Evolutionary conservation across 1,140 invertebrate genomes (phyloP).

Genomic region (Odontomachus brunneus): DNA sequence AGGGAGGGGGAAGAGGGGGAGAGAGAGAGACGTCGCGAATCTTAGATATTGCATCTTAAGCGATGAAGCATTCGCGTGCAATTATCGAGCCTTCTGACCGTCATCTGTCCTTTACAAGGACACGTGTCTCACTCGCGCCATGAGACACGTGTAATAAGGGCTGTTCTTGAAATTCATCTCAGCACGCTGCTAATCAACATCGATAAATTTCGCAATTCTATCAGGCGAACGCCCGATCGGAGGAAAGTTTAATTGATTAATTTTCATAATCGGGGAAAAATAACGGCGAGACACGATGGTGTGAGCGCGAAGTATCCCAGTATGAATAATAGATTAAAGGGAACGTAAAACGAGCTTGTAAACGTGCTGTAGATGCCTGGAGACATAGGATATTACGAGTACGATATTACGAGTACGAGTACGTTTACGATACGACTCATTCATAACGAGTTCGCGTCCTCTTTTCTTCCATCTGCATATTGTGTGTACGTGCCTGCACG

Average conservation of each 20-base stretch:
- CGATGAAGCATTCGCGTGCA: not conserved
- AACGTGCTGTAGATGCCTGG: not conserved
- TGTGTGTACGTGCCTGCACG: not conserved
- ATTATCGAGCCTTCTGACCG: not conserved
- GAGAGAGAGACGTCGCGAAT: too few species aligned
- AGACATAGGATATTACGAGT: not conserved
- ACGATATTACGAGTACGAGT: too few species aligned
- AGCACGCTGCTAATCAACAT: constrained; percentile 14
- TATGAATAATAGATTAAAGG: not conserved
- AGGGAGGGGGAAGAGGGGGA: too few species aligned
- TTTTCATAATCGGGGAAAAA: not conserved
- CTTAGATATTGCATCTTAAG: not conserved
- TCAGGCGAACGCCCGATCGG: not conserved
- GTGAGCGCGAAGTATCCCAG: not conserved
- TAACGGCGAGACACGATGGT: not conserved
- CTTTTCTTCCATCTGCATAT: not conserved
- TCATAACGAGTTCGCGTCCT: not conserved
- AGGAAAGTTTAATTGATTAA: constrained; percentile 33
- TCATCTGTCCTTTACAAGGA: too few species aligned
- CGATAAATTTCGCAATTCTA: constrained; percentile 48
- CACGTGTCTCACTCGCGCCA: not conserved
- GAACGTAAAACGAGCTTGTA: too few species aligned
- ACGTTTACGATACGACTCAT: too few species aligned
- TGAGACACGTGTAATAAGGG: not conserved
- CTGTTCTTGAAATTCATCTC: constrained; percentile 7